These are phyloP conservation scores for Chironomus riparius DNA, from an alignment of 2,888 invertebrate species.

Conservation along the genomic window DNA sequence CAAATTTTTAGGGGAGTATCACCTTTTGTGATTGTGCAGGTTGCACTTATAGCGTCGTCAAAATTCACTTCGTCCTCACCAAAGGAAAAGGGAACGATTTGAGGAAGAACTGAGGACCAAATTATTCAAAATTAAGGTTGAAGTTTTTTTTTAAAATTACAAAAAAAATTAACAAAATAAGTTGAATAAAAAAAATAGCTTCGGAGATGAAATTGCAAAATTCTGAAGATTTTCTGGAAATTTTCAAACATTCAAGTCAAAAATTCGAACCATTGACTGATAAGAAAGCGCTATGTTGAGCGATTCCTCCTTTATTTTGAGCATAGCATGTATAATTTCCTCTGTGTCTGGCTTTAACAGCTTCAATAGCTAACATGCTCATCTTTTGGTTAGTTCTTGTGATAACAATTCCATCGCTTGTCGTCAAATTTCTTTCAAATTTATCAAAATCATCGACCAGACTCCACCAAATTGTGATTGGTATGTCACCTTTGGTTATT, in stretches of 20 bases:
- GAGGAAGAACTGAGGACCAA: conserved; percentile 55
- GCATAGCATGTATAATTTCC: conserved; percentile 54
- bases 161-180: no score
- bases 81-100: conserved; percentile 68
- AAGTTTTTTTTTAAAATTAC: no score
- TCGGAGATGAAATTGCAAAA: not conserved
- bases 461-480: conserved; percentile 66
- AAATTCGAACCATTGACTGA: conserved; percentile 49
- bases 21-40: conserved; percentile 62
- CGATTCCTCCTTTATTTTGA: conserved; percentile 52
- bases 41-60: conserved; percentile 62
- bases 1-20: conserved; percentile 66
- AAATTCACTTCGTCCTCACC: conserved; percentile 66
- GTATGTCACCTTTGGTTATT: conserved; percentile 70
- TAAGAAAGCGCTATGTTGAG: conserved; percentile 47
- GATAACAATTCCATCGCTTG: conserved; percentile 48
- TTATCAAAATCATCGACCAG: conserved; percentile 48
- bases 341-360: conserved; percentile 50
- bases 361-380: conserved; percentile 53
- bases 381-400: conserved; percentile 52
- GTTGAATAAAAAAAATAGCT: no score
- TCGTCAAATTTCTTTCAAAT: conserved; percentile 36
- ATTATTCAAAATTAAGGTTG: no score
- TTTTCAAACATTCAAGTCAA: no score
- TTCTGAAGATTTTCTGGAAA: not conserved